These are phyloP conservation scores for Eufriesea mexicana DNA, from an alignment of 1,140 invertebrate genomes.

Conservation along the genomic window DNA sequence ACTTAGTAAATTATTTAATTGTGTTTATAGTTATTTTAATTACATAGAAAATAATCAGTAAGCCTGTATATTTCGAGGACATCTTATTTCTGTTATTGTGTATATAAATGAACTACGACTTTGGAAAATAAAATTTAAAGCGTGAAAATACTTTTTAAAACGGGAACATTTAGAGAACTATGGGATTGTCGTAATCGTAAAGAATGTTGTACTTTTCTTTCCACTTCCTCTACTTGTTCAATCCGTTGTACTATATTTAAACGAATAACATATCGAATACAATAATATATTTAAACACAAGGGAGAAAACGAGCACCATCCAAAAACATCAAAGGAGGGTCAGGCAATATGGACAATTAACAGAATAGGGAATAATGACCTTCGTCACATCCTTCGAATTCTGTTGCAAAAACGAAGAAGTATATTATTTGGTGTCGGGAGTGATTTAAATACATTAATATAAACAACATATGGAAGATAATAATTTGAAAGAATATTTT, in stretches of 20 bases:
- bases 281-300: constrained; percentile 13
- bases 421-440: constrained; percentile 53
- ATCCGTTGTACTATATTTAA: constrained; percentile 22
- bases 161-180: constrained; percentile 26
- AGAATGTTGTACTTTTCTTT: neutral
- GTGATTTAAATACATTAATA: constrained; percentile 23
- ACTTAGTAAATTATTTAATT: neutral
- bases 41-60: neutral
- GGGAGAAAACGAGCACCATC: constrained; percentile 28
- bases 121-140: constrained; percentile 13
- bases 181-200: neutral
- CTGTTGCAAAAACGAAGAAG: constrained; percentile 76
- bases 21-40: no score
- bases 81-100: no score
- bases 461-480: neutral
- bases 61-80: neutral
- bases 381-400: constrained; percentile 81
- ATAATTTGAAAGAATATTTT: neutral
- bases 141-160: neutral
- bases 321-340: constrained; percentile 53
- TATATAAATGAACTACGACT: neutral
- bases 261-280: neutral
- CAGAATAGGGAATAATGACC: constrained; percentile 77
- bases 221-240: neutral
- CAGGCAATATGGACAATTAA: constrained; percentile 70